These are phyloP conservation scores for Paradisaea rubra DNA, from an alignment of 2,113 vertebrate species.

Conservation along the genomic window DNA sequence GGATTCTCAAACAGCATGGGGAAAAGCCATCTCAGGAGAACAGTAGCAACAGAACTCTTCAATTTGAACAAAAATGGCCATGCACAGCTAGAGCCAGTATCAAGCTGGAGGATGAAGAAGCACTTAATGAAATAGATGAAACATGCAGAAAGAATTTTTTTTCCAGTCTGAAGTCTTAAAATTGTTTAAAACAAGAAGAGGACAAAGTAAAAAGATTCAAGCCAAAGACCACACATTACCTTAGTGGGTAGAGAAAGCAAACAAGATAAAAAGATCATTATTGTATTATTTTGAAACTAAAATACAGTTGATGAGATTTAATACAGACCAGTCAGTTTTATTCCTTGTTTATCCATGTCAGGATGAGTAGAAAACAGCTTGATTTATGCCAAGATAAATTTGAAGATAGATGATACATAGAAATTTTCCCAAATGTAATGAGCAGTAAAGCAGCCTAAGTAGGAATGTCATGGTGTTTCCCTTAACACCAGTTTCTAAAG, in stretches of 20 bases:
- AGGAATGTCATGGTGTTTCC: neutral
- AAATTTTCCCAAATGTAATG: neutral
- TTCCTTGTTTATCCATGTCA: neutral
- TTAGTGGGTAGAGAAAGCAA: neutral
- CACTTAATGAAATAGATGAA: neutral
- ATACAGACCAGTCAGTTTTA: neutral
- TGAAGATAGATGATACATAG: neutral
- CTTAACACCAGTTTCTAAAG: neutral
- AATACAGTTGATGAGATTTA: neutral
- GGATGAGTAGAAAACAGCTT: neutral
- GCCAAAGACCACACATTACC: neutral
- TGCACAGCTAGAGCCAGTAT: neutral
- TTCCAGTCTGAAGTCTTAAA: neutral
- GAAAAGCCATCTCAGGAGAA: neutral
- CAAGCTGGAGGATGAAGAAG: neutral
- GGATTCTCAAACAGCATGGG: neutral
- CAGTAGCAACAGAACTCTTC: neutral
- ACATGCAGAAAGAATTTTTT: neutral
- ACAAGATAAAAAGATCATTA: neutral
- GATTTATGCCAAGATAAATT: neutral
- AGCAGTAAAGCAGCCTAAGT: neutral
- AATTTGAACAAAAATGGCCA: neutral
- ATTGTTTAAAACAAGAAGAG: neutral
- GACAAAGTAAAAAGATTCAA: neutral
- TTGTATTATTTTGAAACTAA: neutral